Evolutionary conservation across 2,797 vertebrate species (phyloP).

Genomic region (Graptemys geographica): DNA sequence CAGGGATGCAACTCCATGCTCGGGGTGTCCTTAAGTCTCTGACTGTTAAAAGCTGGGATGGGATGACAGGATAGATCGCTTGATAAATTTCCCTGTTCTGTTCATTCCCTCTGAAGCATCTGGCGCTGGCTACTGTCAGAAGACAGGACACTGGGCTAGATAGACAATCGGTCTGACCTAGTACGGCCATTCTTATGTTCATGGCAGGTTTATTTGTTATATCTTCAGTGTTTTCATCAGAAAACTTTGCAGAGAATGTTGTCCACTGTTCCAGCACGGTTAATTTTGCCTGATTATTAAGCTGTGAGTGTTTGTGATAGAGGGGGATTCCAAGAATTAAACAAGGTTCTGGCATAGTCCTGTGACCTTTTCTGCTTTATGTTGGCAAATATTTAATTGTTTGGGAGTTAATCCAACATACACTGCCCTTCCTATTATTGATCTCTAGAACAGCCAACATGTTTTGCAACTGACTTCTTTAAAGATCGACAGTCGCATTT

Average conservation of each 20-base stretch:
- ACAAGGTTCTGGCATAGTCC: constrained; percentile 63
- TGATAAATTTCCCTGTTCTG: neutral
- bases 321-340: constrained; percentile 67
- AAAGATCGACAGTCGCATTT: constrained; percentile 66
- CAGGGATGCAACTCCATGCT: neutral
- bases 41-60: neutral
- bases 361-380: constrained; percentile 55
- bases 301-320: constrained; percentile 57
- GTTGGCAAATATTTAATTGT: constrained; percentile 76
- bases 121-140: neutral
- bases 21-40: neutral
- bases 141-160: neutral
- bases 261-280: constrained; percentile 28
- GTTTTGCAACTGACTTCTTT: constrained; percentile 72
- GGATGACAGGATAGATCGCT: neutral
- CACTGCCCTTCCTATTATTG: constrained; percentile 74
- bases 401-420: constrained; percentile 71
- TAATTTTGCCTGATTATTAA: constrained; percentile 57
- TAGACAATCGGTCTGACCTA: neutral
- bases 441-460: constrained; percentile 66
- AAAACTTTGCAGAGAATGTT: constrained; percentile 56
- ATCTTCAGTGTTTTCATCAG: constrained; percentile 25
- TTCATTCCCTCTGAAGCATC: neutral
- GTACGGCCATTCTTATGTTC: neutral
- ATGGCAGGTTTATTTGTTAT: constrained; percentile 44